Percentiles rank a stretch among this genome's conserved stretches.
Evolutionary conservation across 2,888 invertebrate species (phyloP).

Genomic region (Metalampra italica): DNA sequence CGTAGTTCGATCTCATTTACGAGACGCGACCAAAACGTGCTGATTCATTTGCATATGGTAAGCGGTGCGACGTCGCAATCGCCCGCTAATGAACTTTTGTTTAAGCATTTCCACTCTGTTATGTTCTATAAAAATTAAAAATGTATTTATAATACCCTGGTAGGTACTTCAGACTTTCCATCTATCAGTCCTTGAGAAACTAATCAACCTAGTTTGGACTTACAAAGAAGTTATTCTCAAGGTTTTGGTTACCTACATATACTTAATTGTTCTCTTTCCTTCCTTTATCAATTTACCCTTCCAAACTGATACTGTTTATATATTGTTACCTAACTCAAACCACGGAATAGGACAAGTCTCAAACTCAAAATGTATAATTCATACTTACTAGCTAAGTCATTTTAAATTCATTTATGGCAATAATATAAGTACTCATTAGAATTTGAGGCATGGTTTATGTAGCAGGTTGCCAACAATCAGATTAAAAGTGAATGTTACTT

Average conservation of each 20-base stretch:
- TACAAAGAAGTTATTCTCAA: constrained; percentile 7
- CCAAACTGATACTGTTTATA: background rate
- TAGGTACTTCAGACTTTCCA: no score
- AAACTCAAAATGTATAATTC: no score
- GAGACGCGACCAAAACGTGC: constrained; percentile 65
- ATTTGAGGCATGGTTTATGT: background rate
- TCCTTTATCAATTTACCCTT: constrained; percentile 3
- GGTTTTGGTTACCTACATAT: background rate
- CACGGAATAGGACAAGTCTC: no score
- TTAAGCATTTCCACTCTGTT: constrained; percentile 1
- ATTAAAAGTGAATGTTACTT: constrained; percentile 66
- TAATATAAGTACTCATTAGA: background rate
- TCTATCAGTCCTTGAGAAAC: no score
- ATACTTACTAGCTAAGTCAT: no score
- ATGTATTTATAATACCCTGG: no score
- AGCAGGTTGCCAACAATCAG: constrained; percentile 7
- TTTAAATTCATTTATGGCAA: background rate
- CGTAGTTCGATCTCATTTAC: constrained; percentile 67
- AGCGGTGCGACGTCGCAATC: constrained; percentile 26
- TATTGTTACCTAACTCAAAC: no score
- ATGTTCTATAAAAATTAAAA: background rate
- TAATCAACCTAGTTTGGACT: no score
- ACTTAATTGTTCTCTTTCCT: constrained; percentile 5
- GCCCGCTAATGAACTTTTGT: constrained; percentile 12
- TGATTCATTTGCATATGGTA: constrained; percentile 74